Percentiles rank a stretch among this genome's conserved stretches.
Evolutionary conservation across 2,113 vertebrate genomes (phyloP).

Genomic region (Sturnus vulgaris): DNA sequence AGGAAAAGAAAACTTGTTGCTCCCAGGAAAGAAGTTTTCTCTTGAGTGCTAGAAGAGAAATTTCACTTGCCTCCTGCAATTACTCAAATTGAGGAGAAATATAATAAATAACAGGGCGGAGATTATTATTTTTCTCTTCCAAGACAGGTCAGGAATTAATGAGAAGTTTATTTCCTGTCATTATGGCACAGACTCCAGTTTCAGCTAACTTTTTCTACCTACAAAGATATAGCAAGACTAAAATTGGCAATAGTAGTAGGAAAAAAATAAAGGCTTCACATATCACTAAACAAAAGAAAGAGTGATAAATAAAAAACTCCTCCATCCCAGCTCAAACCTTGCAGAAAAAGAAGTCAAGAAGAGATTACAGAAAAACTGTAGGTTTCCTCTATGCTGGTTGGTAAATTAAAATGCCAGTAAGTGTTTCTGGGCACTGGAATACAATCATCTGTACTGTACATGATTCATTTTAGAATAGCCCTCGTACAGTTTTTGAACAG

Average conservation of each 20-base stretch:
- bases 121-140: neutral
- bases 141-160: neutral
- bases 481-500: neutral
- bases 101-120: neutral
- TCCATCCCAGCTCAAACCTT: neutral
- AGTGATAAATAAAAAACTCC: neutral
- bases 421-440: neutral
- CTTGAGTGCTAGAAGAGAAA: neutral
- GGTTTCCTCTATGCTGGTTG: neutral
- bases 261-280: neutral
- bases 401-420: neutral
- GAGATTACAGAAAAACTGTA: neutral
- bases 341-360: neutral
- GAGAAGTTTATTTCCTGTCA: neutral
- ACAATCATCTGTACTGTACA: neutral
- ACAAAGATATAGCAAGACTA: neutral
- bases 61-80: neutral
- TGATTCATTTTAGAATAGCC: neutral
- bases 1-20: neutral
- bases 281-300: neutral
- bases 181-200: neutral
- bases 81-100: neutral
- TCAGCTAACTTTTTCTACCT: neutral
- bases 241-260: neutral
- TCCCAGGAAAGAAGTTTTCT: neutral